These are phyloP conservation scores for Miopithecus talapoin DNA, from an alignment of 2,797 vertebrate genomes.

Conservation along the genomic window DNA sequence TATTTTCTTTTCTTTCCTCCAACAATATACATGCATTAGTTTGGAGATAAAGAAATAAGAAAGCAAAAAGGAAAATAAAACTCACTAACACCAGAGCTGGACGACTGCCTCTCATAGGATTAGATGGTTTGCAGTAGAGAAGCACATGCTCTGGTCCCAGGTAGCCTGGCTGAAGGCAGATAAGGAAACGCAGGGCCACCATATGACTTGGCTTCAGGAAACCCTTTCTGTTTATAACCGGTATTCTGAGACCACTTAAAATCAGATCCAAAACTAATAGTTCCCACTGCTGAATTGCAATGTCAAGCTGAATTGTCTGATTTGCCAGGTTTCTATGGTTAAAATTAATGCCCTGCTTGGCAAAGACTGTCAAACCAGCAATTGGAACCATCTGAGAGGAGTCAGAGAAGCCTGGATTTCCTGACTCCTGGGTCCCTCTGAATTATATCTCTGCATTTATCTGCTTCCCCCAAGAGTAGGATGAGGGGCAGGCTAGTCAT, in stretches of 20 bases:
- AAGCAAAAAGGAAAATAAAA: constrained; percentile 2
- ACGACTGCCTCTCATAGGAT: neutral
- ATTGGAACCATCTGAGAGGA: constrained; percentile 69
- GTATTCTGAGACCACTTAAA: constrained; percentile 79
- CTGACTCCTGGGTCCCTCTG: constrained; percentile 52
- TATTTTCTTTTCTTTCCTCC: neutral
- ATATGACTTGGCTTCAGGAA: constrained; percentile 73
- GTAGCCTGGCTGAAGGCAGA: constrained; percentile 66
- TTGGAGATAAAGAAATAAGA: constrained; percentile 14
- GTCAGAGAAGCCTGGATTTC: constrained; percentile 40
- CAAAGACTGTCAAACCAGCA: constrained; percentile 59
- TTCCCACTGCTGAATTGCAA: constrained; percentile 75
- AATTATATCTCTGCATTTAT: constrained; percentile 49
- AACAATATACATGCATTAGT: neutral
- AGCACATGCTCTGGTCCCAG: constrained; percentile 56
- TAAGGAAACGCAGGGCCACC: constrained; percentile 67
- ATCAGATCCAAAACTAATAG: constrained; percentile 80
- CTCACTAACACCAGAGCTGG: neutral
- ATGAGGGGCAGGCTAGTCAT: neutral
- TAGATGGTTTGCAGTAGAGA: neutral
- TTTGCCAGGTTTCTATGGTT: constrained; percentile 78
- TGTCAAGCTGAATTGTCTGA: constrained; percentile 66
- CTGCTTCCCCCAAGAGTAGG: neutral
- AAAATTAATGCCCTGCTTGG: constrained; percentile 78
- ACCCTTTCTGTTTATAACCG: constrained; percentile 70